Conservation (phyloP, 1,140 invertebrate genomes). For the Andrena cerasifolii region DNA sequence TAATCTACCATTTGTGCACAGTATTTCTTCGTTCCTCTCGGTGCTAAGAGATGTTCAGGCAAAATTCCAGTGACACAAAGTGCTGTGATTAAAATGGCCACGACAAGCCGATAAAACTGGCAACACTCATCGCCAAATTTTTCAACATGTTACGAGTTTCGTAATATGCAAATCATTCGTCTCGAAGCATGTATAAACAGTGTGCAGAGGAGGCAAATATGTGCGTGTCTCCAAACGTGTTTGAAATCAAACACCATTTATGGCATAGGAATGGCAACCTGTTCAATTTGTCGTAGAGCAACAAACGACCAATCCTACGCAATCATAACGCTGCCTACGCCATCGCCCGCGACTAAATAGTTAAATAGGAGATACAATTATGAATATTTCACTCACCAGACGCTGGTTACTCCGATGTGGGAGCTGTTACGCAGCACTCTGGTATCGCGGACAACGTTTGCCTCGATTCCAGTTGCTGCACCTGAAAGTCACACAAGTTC, state of each 20-base stretch:
- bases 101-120: not conserved
- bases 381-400: conserved; percentile 7
- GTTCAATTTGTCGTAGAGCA: not conserved
- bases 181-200: too few relatives aligned
- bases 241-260: not conserved
- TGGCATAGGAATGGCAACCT: too few relatives aligned
- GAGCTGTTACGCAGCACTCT: conserved; percentile 64
- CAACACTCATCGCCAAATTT: not conserved
- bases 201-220: too few relatives aligned
- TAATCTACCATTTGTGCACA: not conserved
- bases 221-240: too few relatives aligned
- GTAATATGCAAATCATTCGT: too few relatives aligned
- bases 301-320: too few relatives aligned
- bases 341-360: not conserved
- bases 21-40: not conserved
- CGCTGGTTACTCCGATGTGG: conserved; percentile 43
- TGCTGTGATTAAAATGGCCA: not conserved
- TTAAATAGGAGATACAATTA: not conserved
- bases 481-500: conserved; percentile 58
- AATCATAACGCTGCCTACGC: not conserved
- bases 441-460: conserved; percentile 73
- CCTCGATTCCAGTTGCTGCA: conserved; percentile 75
- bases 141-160: not conserved
- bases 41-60: not conserved
- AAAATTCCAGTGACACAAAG: not conserved